These are phyloP conservation scores for Drosophila carrolli DNA, from an alignment of 1,140 invertebrate genomes.

Conservation along the genomic window DNA sequence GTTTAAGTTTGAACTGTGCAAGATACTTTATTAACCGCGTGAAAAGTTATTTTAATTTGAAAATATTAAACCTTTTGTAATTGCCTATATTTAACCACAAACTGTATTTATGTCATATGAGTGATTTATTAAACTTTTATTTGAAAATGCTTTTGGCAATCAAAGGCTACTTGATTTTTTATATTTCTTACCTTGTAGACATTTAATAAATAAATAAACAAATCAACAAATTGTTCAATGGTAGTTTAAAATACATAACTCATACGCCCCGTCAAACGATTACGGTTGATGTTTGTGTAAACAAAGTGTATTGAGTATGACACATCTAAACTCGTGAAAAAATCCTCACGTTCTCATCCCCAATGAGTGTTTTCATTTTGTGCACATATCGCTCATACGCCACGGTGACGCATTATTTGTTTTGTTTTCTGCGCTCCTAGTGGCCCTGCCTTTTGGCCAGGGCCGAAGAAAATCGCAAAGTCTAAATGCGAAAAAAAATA, in stretches of 20 bases:
- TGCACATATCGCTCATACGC: slow-evolving; percentile 68
- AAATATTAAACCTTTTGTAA: not conserved
- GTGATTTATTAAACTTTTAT: not conserved
- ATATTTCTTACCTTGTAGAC: too few relatives aligned
- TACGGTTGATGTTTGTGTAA: not conserved
- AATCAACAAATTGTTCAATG: not conserved
- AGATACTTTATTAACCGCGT: too few relatives aligned
- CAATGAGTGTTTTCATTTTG: slow-evolving; percentile 23
- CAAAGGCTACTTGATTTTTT: too few relatives aligned
- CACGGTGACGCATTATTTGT: slow-evolving; percentile 58
- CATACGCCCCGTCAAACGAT: slow-evolving; percentile 14
- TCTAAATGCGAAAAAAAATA: slow-evolving; percentile 25
- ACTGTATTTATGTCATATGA: not conserved
- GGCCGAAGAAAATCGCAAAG: slow-evolving; percentile 25
- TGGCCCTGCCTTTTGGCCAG: slow-evolving; percentile 63
- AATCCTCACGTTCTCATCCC: slow-evolving; percentile 55
- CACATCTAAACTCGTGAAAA: slow-evolving; percentile 5
- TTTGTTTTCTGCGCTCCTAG: slow-evolving; percentile 53
- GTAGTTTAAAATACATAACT: slow-evolving; percentile 3
- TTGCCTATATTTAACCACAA: not conserved
- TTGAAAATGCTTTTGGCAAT: too few relatives aligned
- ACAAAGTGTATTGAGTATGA: not conserved
- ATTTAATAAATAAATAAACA: too few relatives aligned
- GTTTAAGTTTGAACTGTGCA: not conserved
- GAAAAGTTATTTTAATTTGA: not conserved